Percentiles rank a stretch among this genome's conserved stretches.
Conservation (phyloP, 2,797 vertebrate species). For the Coregonus suidteri region DNA sequence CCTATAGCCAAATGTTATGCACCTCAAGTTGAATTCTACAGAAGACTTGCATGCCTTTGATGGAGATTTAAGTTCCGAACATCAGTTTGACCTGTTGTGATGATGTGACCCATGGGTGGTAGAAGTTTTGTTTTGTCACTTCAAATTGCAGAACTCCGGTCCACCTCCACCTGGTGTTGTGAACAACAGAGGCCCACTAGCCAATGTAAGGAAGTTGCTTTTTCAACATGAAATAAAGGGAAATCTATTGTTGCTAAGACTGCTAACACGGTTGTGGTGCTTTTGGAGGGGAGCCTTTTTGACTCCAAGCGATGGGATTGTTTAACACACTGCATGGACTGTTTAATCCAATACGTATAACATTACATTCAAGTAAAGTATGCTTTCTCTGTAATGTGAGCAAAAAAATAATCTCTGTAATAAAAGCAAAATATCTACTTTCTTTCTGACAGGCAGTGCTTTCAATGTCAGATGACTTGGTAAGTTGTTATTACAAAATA, state of each 20-base stretch:
- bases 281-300: not conserved
- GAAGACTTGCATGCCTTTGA: not conserved
- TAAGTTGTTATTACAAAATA: slow-evolving; percentile 54
- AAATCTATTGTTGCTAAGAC: not conserved
- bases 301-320: not conserved
- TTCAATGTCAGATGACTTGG: slow-evolving; percentile 60
- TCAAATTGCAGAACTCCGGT: slow-evolving; percentile 45
- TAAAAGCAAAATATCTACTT: not conserved
- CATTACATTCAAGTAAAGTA: not conserved
- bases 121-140: slow-evolving; percentile 8
- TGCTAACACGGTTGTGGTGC: not conserved
- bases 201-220: slow-evolving; percentile 38
- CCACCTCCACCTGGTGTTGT: slow-evolving; percentile 22
- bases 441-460: slow-evolving; percentile 38
- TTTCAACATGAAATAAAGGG: not conserved
- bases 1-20: not conserved
- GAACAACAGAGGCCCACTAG: slow-evolving; percentile 28
- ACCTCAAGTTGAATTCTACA: not conserved
- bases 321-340: not conserved
- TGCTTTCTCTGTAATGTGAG: not conserved
- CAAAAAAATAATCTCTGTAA: too few species aligned
- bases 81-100: not conserved
- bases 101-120: not conserved
- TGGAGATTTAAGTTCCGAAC: not conserved
- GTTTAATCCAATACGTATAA: not conserved